Conservation (phyloP, 2,113 vertebrate genomes). For the Xenus cinereus region DNA sequence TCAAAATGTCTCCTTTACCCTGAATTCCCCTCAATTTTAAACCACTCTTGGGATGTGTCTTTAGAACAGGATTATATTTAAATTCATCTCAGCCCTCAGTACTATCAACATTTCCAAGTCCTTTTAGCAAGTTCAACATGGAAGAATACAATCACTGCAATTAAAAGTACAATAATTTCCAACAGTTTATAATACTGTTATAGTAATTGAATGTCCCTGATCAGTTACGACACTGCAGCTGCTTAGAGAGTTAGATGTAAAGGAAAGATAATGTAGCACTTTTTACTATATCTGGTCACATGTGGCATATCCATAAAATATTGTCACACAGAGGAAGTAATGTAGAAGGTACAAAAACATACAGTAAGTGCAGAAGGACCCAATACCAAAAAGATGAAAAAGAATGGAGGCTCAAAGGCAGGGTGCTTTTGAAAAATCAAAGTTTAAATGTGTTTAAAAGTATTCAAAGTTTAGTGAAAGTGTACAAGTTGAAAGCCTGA, state of each 20-base stretch:
- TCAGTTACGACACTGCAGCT: background rate
- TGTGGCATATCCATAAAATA: background rate
- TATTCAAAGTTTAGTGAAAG: background rate
- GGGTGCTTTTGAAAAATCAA: background rate
- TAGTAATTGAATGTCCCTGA: background rate
- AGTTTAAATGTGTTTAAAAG: background rate
- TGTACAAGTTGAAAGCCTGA: background rate
- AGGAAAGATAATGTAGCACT: background rate
- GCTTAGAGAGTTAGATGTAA: background rate
- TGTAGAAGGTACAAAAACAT: background rate
- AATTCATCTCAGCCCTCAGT: background rate
- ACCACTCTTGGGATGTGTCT: background rate
- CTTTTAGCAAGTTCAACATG: background rate
- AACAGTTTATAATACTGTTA: background rate
- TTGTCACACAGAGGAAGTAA: background rate
- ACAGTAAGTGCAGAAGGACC: background rate
- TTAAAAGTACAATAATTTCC: background rate
- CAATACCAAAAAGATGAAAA: background rate
- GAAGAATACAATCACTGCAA: background rate
- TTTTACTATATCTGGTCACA: background rate
- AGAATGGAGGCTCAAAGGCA: background rate
- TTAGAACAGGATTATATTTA: background rate
- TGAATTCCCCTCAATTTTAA: background rate
- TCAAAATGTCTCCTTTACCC: background rate
- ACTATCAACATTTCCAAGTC: background rate